Conservation (phyloP, 2,797 vertebrate genomes). For the Aldrovandia affinis region DNA sequence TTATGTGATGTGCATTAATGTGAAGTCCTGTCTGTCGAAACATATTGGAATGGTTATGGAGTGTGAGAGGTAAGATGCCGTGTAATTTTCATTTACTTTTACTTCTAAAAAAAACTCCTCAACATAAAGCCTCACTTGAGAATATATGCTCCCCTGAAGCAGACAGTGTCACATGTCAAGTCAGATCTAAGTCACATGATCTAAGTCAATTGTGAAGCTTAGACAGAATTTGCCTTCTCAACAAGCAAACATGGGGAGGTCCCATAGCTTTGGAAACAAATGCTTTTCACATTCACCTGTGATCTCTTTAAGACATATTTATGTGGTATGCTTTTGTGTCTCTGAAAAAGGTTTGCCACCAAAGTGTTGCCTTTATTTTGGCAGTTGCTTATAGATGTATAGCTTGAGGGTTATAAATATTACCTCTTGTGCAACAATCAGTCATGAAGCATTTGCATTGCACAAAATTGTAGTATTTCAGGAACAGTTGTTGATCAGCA, state of each 20-base stretch:
- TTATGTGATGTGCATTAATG: not conserved
- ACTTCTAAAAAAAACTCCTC: constrained; percentile 6
- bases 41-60: not conserved
- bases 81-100: constrained; percentile 2
- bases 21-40: not conserved
- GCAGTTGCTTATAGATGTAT: too few species aligned
- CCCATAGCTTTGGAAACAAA: not conserved
- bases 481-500: constrained; percentile 9
- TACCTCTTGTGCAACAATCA: not conserved
- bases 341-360: not conserved
- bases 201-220: not conserved
- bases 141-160: not conserved
- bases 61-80: not conserved
- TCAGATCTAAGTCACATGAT: constrained; percentile 8
- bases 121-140: not conserved
- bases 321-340: not conserved
- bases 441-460: constrained; percentile 22
- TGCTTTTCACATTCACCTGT: not conserved
- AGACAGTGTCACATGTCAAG: constrained; percentile 17
- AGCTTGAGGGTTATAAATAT: not conserved
- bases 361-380: too few species aligned
- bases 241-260: not conserved
- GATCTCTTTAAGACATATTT: not conserved
- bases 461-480: constrained; percentile 2
- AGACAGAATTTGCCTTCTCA: not conserved